phyloP scores from a whole-genome alignment of 1,140 invertebrate species.

The Vanessa atalanta region DNA sequence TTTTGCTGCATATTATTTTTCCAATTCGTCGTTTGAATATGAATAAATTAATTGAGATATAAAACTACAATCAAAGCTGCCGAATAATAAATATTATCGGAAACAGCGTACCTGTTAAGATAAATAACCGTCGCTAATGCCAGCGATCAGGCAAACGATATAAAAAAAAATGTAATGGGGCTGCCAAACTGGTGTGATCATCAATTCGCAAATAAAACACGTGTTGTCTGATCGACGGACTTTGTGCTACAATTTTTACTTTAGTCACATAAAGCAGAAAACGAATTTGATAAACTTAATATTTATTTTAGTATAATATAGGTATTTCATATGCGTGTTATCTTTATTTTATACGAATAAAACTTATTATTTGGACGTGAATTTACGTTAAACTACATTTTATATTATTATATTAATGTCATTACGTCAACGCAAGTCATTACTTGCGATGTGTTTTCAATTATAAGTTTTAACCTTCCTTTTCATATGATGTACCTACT shows the following conservation, averaged over 20 bases:
- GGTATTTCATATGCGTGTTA: background rate
- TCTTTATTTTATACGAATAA: background rate
- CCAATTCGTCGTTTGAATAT: background rate
- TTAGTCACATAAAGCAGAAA: background rate
- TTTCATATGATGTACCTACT: conserved; percentile 18
- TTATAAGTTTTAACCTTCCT: conserved; percentile 9
- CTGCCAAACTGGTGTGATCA: conserved; percentile 44
- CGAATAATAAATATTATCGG: conserved; percentile 30
- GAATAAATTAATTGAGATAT: conserved; percentile 29
- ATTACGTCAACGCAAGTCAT: background rate
- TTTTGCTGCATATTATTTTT: conserved; percentile 1
- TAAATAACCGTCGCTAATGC: conserved; percentile 32
- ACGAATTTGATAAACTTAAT: background rate
- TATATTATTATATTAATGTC: background rate
- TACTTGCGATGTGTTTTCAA: background rate
- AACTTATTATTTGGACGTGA: background rate
- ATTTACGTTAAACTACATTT: background rate
- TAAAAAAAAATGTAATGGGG: conserved; percentile 38
- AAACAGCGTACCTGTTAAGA: conserved; percentile 20
- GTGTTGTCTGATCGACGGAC: conserved; percentile 31
- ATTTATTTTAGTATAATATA: background rate
- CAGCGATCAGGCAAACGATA: conserved; percentile 18
- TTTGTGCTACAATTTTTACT: conserved; percentile 5
- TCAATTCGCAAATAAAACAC: conserved; percentile 48
- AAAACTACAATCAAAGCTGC: conserved; percentile 35